A percentile compares a stretch with the other conserved stretches of the same genome.
These are phyloP conservation scores for Trachelus troglodyta DNA, from an alignment of 2,888 invertebrate genomes.

Conservation along the genomic window DNA sequence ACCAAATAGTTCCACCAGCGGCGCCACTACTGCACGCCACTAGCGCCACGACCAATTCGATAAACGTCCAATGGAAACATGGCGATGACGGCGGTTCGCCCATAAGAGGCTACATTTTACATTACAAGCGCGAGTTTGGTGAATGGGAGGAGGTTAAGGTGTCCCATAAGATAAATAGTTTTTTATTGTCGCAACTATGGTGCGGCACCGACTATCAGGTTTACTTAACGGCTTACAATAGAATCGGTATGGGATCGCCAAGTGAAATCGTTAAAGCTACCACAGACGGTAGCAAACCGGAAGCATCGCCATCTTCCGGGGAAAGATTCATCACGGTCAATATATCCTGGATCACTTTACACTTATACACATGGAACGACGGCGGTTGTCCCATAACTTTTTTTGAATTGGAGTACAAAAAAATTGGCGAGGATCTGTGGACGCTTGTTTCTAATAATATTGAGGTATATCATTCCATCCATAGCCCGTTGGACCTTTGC, in stretches of 20 bases:
- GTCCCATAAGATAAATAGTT: conserved; percentile 82
- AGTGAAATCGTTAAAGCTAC: conserved; percentile 88
- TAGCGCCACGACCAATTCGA: conserved; percentile 84
- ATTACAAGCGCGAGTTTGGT: conserved; percentile 89
- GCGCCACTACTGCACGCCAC: conserved; percentile 85
- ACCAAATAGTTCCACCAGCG: conserved; percentile 80
- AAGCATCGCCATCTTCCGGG: conserved; percentile 56
- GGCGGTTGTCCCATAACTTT: conserved; percentile 89
- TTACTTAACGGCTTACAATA: conserved; percentile 90
- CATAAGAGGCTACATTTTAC: conserved; percentile 82
- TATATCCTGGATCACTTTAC: conserved; percentile 86
- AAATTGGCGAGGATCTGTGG: conserved; percentile 75
- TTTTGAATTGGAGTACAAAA: conserved; percentile 82
- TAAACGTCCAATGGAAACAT: conserved; percentile 85
- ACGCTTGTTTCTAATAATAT: conserved; percentile 85
- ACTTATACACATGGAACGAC: conserved; percentile 90
- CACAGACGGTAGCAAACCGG: conserved; percentile 62
- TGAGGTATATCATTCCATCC: conserved; percentile 63
- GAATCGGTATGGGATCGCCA: conserved; percentile 88
- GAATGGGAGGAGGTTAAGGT: conserved; percentile 94
- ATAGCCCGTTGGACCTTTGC: background rate
- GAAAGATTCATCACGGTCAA: conserved; percentile 75
- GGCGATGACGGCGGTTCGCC: conserved; percentile 80
- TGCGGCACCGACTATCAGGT: conserved; percentile 90
- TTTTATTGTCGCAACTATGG: conserved; percentile 84